These are phyloP conservation scores for Piprites chloris DNA, from an alignment of 2,113 vertebrate genomes.

Conservation along the genomic window DNA sequence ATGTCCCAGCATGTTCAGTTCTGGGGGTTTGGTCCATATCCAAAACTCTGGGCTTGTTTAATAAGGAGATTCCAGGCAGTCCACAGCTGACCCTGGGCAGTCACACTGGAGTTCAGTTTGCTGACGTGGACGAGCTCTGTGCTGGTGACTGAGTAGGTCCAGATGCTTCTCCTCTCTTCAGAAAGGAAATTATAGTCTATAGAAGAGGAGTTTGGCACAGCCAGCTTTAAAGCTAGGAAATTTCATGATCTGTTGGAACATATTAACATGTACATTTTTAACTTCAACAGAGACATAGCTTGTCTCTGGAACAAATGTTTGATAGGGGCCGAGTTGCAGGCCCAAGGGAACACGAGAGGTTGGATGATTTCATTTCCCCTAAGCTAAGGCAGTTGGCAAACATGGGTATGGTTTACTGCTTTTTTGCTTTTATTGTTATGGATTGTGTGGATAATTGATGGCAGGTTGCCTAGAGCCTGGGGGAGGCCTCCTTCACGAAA, in stretches of 20 bases:
- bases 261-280: conserved; percentile 50
- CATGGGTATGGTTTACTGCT: not conserved
- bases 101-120: conserved; percentile 15
- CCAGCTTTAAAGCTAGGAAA: conserved; percentile 62
- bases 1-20: not conserved
- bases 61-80: conserved; percentile 17
- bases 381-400: not conserved
- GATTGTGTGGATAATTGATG: conserved; percentile 21
- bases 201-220: conserved; percentile 61
- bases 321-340: not conserved
- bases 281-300: not conserved
- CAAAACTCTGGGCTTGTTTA: not conserved
- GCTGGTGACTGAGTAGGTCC: conserved; percentile 67
- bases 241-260: conserved; percentile 66
- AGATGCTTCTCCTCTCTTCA: conserved; percentile 66
- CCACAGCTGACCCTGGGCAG: conserved; percentile 27
- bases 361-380: conserved; percentile 13
- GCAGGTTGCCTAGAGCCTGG: not conserved
- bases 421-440: conserved; percentile 12
- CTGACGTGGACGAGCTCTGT: conserved; percentile 56
- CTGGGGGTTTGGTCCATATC: conserved; percentile 14
- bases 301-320: conserved; percentile 14
- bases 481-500: not conserved
- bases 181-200: conserved; percentile 76
- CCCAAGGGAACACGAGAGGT: not conserved